phyloP scores from a whole-genome alignment of 2,113 vertebrate genomes.

The Hypomesus transpacificus region DNA sequence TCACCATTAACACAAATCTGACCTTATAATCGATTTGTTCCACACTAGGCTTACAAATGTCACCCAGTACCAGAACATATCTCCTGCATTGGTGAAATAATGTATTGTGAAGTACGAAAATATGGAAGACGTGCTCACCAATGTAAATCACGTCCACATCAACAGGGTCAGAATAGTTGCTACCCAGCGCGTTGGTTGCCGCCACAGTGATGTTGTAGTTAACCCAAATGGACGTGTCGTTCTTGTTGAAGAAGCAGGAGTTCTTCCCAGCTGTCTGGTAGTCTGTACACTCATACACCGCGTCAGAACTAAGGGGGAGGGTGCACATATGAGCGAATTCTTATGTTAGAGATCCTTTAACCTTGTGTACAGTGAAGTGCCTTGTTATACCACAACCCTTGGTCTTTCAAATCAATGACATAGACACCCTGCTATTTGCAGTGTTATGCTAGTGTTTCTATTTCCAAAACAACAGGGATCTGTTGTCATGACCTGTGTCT shows the following conservation, averaged over 20 bases:
- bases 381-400: too few relatives aligned
- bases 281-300: constrained; percentile 82
- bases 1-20: too few relatives aligned
- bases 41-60: too few relatives aligned
- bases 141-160: constrained; percentile 85
- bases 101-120: not conserved
- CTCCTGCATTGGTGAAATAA: too few relatives aligned
- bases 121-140: constrained; percentile 69
- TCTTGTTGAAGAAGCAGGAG: constrained; percentile 91
- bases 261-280: constrained; percentile 83
- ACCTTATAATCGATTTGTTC: too few relatives aligned
- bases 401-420: too few relatives aligned
- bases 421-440: too few relatives aligned
- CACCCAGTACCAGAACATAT: too few relatives aligned
- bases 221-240: constrained; percentile 81
- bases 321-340: not conserved
- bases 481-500: constrained; percentile 3
- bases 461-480: not conserved
- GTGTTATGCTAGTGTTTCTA: not conserved
- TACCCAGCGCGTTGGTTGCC: constrained; percentile 82
- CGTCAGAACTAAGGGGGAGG: constrained; percentile 58
- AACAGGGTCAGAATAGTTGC: constrained; percentile 73
- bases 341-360: not conserved
- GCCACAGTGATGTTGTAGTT: constrained; percentile 84
- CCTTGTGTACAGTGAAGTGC: too few relatives aligned